Evolutionary conservation across 2,888 invertebrate species (phyloP), one percentile per base, ranked within the genome.

Genomic region (Cancer borealis): DNA sequence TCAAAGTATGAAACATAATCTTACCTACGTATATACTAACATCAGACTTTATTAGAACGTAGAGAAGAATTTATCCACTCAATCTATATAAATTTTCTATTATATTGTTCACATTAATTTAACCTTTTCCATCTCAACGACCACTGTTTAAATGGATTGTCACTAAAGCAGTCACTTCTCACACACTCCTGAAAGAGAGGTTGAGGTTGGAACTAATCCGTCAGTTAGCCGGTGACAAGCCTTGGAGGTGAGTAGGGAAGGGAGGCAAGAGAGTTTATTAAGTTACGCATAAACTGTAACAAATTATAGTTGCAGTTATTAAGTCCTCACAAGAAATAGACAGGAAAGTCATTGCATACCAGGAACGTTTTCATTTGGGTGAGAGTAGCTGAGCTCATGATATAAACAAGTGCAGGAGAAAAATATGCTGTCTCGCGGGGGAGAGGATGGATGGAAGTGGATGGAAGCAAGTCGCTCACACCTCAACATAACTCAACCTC

Each of bases 401-500:
- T 26, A 21, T 26, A 73, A 73, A 73, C 4, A n/a, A 66, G n/a
- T 4, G 4, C 3, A n/a, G 21, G n/a, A 66, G 6, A 66, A 21
- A 47, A n/a, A 45, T n/a, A 14, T 6, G 88, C 10, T 47, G 46
- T 17, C 21, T 6, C 12, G 47, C 12, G 45, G n/a, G 4, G 47
- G 26, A 0, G 21, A 2, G 39, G 2, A 2, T 39, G 39, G 39
- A 39, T 39, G 39, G 39, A 2, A 39, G 39, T 39, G 39, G 39
- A 39, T 39, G 39, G 90, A 54, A 30, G 89, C 12, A 47, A 54
- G 47, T 88, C 88, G 88, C 46, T 73, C 88, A 45, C 21, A 17
- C 90, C 47, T 89, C 60, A 45, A 66, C 73, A 60, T 88, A n/a
- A 12, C 47, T 73, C 73, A 47, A 46, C 49, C 79, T 88, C 30